phyloP scores from a whole-genome alignment of 2,797 vertebrate species.

The Acanthopagrus latus region DNA sequence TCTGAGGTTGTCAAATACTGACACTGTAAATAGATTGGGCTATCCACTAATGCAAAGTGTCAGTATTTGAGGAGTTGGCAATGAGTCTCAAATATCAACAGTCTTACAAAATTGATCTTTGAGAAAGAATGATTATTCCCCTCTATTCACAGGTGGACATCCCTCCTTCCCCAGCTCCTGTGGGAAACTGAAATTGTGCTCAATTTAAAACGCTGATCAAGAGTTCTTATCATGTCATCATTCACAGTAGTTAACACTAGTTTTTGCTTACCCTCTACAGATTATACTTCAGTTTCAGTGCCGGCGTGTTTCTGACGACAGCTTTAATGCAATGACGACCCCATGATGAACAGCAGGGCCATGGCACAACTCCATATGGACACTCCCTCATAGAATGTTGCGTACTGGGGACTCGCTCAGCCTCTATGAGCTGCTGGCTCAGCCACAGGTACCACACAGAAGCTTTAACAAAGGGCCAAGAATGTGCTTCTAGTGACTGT shows the following conservation, averaged over 20 bases:
- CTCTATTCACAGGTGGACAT: background rate
- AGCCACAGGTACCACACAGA: background rate
- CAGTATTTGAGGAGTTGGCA: no score
- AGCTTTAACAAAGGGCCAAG: no score
- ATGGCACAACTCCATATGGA: background rate
- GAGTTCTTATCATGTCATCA: background rate
- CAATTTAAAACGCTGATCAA: background rate
- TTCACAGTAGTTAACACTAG: background rate
- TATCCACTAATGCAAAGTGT: no score
- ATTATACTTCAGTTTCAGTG: background rate
- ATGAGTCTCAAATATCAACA: no score
- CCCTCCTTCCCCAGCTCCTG: background rate
- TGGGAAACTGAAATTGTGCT: background rate
- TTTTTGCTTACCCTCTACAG: background rate
- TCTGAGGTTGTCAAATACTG: no score
- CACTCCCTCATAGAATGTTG: background rate
- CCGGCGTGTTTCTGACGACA: background rate
- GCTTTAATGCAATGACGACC: background rate
- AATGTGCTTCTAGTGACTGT: no score
- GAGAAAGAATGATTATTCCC: no score
- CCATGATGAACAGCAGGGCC: constrained; percentile 1
- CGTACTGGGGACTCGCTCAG: background rate
- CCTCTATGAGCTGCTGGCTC: background rate
- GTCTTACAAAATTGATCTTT: no score
- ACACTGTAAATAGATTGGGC: no score